phyloP scores from a whole-genome alignment of 2,888 invertebrate genomes.

The Marasmarcha lunaedactyla region DNA sequence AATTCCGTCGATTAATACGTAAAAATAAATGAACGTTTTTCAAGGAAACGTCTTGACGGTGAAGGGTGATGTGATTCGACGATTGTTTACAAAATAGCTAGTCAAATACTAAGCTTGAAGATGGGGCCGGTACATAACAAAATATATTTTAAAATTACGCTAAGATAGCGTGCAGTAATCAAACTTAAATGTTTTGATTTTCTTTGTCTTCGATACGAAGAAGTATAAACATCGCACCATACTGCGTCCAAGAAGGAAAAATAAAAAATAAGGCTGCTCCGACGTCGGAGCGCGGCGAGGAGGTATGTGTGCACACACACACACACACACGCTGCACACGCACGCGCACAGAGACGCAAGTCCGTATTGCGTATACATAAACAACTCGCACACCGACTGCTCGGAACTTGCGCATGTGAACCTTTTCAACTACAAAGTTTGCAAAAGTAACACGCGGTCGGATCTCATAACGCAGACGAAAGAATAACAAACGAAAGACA shows the following conservation, averaged over 20 bases:
- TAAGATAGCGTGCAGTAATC: no score
- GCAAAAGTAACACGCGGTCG: not conserved
- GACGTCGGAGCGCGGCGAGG: not conserved
- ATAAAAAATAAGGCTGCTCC: constrained; percentile 19
- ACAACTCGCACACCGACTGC: constrained; percentile 34
- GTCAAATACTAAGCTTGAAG: no score
- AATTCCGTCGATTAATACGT: not conserved
- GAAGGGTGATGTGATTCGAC: no score
- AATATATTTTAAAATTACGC: no score
- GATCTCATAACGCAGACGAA: not conserved
- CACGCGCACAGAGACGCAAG: constrained; percentile 34
- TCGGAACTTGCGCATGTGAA: not conserved
- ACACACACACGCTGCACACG: constrained; percentile 11
- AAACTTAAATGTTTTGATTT: not conserved
- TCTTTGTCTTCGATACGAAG: not conserved
- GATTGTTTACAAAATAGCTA: no score
- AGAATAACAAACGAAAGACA: not conserved
- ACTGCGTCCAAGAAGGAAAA: not conserved
- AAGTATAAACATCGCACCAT: not conserved
- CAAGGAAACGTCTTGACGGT: no score
- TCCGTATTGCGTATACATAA: constrained; percentile 38
- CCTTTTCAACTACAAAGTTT: not conserved
- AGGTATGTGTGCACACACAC: not conserved
- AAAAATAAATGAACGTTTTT: not conserved
- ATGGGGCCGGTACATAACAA: no score